These are phyloP conservation scores for Gymnogyps californianus DNA, from an alignment of 2,113 vertebrate genomes.

Conservation along the genomic window DNA sequence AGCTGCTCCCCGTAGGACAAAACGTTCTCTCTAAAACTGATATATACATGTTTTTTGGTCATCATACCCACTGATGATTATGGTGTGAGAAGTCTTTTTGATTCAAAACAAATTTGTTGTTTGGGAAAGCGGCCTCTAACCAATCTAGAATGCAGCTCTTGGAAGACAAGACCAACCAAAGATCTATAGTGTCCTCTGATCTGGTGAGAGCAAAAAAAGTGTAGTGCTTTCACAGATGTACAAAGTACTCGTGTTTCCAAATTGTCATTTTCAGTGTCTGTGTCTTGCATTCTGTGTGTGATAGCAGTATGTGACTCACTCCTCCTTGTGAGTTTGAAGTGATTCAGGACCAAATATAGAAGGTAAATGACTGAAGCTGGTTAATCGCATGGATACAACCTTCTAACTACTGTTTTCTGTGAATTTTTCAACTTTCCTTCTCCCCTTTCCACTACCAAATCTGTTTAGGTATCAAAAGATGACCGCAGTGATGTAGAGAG, in stretches of 20 bases:
- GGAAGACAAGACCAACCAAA: neutral
- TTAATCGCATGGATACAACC: neutral
- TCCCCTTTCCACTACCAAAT: neutral
- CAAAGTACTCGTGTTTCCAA: neutral
- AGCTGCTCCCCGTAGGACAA: neutral
- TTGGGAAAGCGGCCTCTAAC: neutral
- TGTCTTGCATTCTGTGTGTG: neutral
- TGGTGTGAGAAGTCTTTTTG: neutral
- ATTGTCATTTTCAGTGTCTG: neutral
- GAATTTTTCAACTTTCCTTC: neutral
- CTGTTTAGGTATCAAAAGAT: slow-evolving; percentile 86
- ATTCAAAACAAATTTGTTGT: neutral
- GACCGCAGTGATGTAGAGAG: slow-evolving; percentile 96
- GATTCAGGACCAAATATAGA: neutral
- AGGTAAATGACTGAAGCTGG: neutral
- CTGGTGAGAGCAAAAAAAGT: neutral
- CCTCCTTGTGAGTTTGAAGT: neutral
- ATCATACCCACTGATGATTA: fast-evolving
- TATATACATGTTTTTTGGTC: fast-evolving
- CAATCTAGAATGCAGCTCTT: neutral
- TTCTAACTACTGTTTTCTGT: neutral
- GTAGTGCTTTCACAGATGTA: neutral
- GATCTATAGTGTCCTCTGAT: neutral
- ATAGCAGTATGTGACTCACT: neutral
- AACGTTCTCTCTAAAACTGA: neutral